Evolutionary conservation across 2,113 vertebrate genomes (phyloP).

Genomic region (Rafetus swinhoei): DNA sequence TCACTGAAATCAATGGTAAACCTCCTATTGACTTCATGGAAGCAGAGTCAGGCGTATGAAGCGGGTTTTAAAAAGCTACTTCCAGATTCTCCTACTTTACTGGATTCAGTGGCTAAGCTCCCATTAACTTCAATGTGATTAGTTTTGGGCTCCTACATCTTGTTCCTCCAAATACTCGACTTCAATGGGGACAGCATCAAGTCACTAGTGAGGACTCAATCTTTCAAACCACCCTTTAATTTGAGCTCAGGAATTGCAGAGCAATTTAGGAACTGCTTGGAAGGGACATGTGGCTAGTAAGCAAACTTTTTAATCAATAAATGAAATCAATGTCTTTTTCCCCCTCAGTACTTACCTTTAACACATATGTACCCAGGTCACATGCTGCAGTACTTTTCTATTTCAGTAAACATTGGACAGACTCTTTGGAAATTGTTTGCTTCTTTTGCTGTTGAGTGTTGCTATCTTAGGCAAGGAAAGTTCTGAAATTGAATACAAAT

Average conservation of each 20-base stretch:
- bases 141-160: rapidly evolving
- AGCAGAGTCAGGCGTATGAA: not conserved
- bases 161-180: not conserved
- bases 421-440: not conserved
- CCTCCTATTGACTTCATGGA: not conserved
- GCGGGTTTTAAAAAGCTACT: not conserved
- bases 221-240: not conserved
- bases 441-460: not conserved
- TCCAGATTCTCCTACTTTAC: not conserved
- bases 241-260: not conserved
- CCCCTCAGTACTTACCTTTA: not conserved
- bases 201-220: not conserved
- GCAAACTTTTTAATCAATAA: not conserved
- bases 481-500: not conserved
- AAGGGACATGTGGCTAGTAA: not conserved
- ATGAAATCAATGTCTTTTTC: not conserved
- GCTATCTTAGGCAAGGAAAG: not conserved
- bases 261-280: not conserved
- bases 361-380: not conserved
- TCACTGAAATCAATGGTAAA: not conserved
- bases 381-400: not conserved
- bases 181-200: not conserved
- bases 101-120: not conserved
- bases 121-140: not conserved
- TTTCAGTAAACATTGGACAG: not conserved